These are phyloP conservation scores for Machaerirhynchus nigripectus DNA, from an alignment of 2,113 vertebrate genomes.

Conservation along the genomic window DNA sequence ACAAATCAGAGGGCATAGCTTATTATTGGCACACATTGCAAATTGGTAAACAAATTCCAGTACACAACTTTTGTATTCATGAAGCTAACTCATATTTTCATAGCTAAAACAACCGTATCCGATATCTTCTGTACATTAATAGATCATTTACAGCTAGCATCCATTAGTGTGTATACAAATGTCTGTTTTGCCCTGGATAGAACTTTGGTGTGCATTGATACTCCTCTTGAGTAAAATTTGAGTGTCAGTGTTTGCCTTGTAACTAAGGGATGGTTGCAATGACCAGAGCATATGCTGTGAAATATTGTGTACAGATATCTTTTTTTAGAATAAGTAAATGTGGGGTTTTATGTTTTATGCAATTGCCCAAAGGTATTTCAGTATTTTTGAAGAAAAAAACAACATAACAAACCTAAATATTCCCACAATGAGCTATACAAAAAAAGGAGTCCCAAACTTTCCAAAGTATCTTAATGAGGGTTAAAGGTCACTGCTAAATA, in stretches of 20 bases:
- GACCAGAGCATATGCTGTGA: background rate
- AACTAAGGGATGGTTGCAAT: background rate
- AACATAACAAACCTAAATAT: constrained; percentile 69
- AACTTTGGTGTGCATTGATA: background rate
- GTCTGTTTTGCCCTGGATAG: background rate
- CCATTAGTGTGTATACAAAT: background rate
- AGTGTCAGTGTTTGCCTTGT: background rate
- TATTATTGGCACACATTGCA: background rate
- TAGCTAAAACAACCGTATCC: background rate
- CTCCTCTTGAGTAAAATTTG: background rate
- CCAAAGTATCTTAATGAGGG: constrained; percentile 76
- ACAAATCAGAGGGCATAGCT: background rate
- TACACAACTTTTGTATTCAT: accelerated
- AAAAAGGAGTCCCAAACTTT: constrained; percentile 68
- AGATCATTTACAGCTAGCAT: background rate
- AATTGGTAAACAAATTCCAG: background rate
- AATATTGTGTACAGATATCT: background rate
- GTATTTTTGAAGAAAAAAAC: constrained; percentile 60
- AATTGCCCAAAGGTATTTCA: constrained; percentile 47
- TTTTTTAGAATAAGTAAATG: constrained; percentile 19
- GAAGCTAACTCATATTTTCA: background rate
- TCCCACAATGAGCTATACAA: constrained; percentile 66
- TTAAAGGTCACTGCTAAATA: constrained; percentile 79
- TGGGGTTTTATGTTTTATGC: background rate
- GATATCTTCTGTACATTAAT: background rate